Base-by-base conservation (phyloP, 2,113 vertebrate genomes). In the Rostratula benghalensis region DNA sequence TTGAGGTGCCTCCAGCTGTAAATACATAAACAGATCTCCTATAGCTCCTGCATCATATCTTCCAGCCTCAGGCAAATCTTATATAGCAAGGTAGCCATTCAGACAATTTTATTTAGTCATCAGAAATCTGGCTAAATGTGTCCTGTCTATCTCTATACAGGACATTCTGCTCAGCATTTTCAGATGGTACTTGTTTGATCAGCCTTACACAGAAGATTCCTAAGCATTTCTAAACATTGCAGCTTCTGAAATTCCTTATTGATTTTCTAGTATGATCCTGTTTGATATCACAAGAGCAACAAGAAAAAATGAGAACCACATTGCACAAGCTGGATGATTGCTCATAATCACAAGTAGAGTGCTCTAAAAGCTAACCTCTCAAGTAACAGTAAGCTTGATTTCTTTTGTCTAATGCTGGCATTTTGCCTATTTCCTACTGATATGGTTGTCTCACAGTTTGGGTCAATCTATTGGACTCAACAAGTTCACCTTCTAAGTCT, bases 301-400 rank as follows among this genome's bases (percentile, higher is more conserved):
- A 39, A 39, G 11, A 39, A 39, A 39, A 39, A 39, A 86, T 21
- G 0, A 6, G 3, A 37, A 9, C 7, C 21, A 35, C 2, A 0
- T 63, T 78, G 54, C 21, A 28, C 33, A 56, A 19, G 21, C 13
- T 37, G 39, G 6, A 30, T 61, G 23, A 54, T 24, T 56, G 33
- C 24, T 94, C 11, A 31, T 50, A 41, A 3, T 9, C 3, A 2
- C 10, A 13, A 6, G 17, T 25, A 64, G 4, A 9, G 56, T 68
- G 7, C 15, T 83, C 6, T 54, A 33, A 87, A 91, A 59, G 6
- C 2, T 14, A 21, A 3, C 43, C 3, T 53, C 10, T 13, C 39
- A 3, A 57, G 12, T 57, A 41, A 79, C 4, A 76, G 19, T 22
- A 20, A 68, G 9, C 10, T 67, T 13, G 35, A 56, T 20, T 81